phyloP scores from a whole-genome alignment of 1,140 invertebrate species.

The Sycophaga agraensis region DNA sequence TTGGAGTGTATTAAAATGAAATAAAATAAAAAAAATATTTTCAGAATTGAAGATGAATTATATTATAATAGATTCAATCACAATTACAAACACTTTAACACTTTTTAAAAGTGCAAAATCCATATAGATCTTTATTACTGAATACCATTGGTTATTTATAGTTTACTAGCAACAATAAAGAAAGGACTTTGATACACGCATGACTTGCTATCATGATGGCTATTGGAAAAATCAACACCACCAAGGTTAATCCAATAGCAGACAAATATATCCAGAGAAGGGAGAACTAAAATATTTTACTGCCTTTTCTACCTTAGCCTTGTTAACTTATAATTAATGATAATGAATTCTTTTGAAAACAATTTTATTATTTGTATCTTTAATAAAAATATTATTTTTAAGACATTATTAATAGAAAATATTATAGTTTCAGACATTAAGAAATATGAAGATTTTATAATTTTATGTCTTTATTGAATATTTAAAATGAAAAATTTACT shows the following conservation, averaged over 20 bases:
- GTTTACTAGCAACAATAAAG: constrained; percentile 41
- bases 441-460: too few relatives aligned
- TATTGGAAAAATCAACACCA: constrained; percentile 53
- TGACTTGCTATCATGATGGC: constrained; percentile 48
- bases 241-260: constrained; percentile 33
- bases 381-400: too few relatives aligned
- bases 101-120: constrained; percentile 8
- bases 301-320: too few relatives aligned
- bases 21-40: too few relatives aligned
- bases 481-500: too few relatives aligned
- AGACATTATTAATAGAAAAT: too few relatives aligned
- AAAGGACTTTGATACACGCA: constrained; percentile 47
- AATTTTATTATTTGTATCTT: not conserved
- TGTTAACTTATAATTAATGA: too few relatives aligned
- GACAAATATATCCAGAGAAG: constrained; percentile 21
- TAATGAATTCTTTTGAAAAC: not conserved
- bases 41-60: too few relatives aligned
- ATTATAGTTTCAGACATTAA: too few relatives aligned
- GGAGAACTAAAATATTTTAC: not conserved
- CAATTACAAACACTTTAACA: constrained; percentile 19
- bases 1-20: not conserved
- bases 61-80: constrained; percentile 5
- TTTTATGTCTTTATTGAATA: too few relatives aligned
- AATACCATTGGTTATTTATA: constrained; percentile 51
- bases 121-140: constrained; percentile 29